phyloP scores from a whole-genome alignment of 2,797 vertebrate species.

The Morus bassanus region DNA sequence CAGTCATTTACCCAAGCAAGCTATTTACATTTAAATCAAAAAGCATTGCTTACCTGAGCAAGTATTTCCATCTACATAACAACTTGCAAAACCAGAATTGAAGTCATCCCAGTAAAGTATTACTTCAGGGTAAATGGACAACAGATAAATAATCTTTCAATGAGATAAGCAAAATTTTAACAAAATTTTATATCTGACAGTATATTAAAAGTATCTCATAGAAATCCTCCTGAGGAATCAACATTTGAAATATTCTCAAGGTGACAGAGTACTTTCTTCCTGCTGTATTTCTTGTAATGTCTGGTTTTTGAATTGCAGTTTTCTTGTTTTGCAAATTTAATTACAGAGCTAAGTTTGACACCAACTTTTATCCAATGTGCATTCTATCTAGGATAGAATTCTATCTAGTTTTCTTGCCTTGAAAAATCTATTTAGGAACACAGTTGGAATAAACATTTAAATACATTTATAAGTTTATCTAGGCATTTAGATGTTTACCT shows the following conservation, averaged over 20 bases:
- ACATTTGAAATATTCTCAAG: neutral
- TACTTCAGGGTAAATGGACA: neutral
- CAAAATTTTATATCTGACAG: neutral
- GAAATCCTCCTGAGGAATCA: neutral
- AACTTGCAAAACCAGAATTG: neutral
- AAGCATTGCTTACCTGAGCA: constrained; percentile 21
- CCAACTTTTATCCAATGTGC: neutral
- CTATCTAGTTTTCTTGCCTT: neutral
- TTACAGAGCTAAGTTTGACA: neutral
- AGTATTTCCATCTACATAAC: constrained; percentile 8
- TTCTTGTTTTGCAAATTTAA: neutral
- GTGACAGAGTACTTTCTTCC: neutral
- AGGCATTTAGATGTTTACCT: neutral
- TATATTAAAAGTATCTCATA: neutral
- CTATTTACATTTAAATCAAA: constrained; percentile 50
- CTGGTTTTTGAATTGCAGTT: neutral
- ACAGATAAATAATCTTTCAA: neutral
- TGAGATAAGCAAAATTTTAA: constrained; percentile 13
- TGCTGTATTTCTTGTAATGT: neutral
- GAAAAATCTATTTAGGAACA: neutral
- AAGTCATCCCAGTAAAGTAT: neutral
- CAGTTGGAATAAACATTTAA: neutral
- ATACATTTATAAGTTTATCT: neutral
- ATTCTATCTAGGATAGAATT: neutral
- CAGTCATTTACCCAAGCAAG: constrained; percentile 19